Evolutionary conservation across 2,113 vertebrate species (phyloP), one percentile per base, ranked within the genome.

Genomic region (Gymnocephalus cernua): DNA sequence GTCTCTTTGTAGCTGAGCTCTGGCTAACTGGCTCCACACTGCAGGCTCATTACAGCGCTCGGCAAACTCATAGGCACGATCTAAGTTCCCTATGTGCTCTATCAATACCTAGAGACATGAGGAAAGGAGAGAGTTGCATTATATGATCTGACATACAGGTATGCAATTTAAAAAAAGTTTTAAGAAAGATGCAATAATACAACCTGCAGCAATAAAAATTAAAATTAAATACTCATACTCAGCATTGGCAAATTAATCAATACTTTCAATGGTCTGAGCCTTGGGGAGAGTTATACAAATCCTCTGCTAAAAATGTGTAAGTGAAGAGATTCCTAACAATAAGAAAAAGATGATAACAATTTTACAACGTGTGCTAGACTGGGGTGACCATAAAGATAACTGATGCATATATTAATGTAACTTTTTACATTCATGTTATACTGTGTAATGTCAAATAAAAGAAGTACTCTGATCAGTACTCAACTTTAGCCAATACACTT

Each of bases 21-120:
- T 91, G 72, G 95, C 97, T 64, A 98, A 93, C 89, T 96, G 97
- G 88, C 96, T 97, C 96, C 97, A 98, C 19, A 97, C 96, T 0
- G 97, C 96, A 6, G 97, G 95, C 72, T 99, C 97, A 1, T 95
- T 96, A 58, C 96, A 97, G 63, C 91, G 95, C 88, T 98, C 97
- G 0, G 96, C 97, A 95, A 98, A 98, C 90, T 97, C 96, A 64
- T 97, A 97, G 3, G 97, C 97, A 13, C 96, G 95, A 58, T 98
- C 97, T 79, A 97, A 92, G 85, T 98, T 98, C 63, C 96, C 95
- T 69, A 97, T 96, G 88, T 97, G 96, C 78, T 98, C 96, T 19
- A 98, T 98, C 90, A 99, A 85, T 23, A 99, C 97, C 97, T 97
- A 25, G 0, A 77, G 51, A 68, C 54, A 53, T 1, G 5, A 53